These are phyloP conservation scores for Sceliomorpha sp. DNA, from an alignment of 2,888 invertebrate genomes.

Conservation along the genomic window DNA sequence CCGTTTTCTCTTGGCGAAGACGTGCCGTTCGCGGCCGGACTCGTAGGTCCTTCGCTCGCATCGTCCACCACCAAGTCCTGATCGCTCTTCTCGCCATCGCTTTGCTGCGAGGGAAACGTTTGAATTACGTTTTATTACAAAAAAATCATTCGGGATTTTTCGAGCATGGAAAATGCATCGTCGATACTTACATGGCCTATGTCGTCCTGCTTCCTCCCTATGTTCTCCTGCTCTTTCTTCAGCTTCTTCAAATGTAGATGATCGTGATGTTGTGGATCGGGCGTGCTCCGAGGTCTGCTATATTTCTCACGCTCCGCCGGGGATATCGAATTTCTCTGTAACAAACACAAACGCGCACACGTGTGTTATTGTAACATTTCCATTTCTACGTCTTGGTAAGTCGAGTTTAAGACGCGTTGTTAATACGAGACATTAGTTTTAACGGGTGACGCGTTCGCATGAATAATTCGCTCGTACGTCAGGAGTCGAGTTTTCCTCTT, in stretches of 20 bases:
- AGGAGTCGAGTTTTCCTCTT: too few species aligned
- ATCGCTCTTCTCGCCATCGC: constrained; percentile 92
- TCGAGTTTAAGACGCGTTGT: too few species aligned
- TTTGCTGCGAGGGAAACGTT: constrained; percentile 82
- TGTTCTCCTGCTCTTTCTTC: constrained; percentile 87
- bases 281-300: constrained; percentile 87
- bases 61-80: constrained; percentile 97
- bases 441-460: too few species aligned
- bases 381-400: too few species aligned
- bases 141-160: constrained; percentile 6
- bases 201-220: too few species aligned
- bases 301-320: constrained; percentile 89
- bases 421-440: too few species aligned
- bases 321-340: constrained; percentile 91
- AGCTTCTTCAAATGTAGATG: constrained; percentile 88
- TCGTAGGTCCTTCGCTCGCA: constrained; percentile 93
- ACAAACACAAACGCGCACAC: constrained; percentile 61
- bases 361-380: too few species aligned
- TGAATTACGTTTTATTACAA: constrained; percentile 58
- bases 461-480: too few species aligned
- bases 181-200: constrained; percentile 87
- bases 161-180: constrained; percentile 5
- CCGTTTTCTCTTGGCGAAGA: constrained; percentile 94
- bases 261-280: constrained; percentile 85
- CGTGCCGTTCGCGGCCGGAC: constrained; percentile 90